phyloP scores from a whole-genome alignment of 35 echinoderm and acorn worm species.

The Ophiothrix spiculata region DNA sequence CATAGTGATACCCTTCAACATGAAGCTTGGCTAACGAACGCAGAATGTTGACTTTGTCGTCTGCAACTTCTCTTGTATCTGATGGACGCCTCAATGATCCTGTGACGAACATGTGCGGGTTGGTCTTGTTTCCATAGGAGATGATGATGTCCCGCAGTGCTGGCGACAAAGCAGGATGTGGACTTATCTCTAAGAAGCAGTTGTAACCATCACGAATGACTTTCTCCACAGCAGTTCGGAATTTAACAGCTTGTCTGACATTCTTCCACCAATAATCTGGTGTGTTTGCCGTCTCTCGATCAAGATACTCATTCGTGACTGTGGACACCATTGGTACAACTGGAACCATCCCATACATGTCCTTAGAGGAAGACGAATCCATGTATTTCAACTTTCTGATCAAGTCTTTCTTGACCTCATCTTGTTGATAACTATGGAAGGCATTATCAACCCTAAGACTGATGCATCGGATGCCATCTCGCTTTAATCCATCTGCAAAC shows the following conservation, averaged over 20 bases:
- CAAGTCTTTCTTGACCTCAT: conserved; percentile 79
- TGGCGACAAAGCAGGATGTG: conserved; percentile 74
- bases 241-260: conserved; percentile 75
- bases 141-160: conserved; percentile 76
- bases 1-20: conserved; percentile 86
- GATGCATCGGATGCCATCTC: conserved; percentile 73
- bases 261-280: conserved; percentile 95
- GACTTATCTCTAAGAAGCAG: conserved; percentile 87
- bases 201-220: conserved; percentile 77
- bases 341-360: conserved; percentile 37
- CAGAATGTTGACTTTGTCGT: conserved; percentile 79
- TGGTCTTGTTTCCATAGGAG: conserved; percentile 39
- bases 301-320: conserved; percentile 71
- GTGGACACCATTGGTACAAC: conserved; percentile 89
- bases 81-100: conserved; percentile 72
- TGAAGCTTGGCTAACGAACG: conserved; percentile 81
- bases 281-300: conserved; percentile 55
- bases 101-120: conserved; percentile 62
- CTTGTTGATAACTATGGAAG: conserved; percentile 97
- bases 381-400: conserved; percentile 80
- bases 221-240: conserved; percentile 70
- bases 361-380: conserved; percentile 20
- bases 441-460: conserved; percentile 87
- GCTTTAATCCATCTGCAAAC: conserved; percentile 56
- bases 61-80: conserved; percentile 76